Evolutionary conservation across 2,888 invertebrate genomes (phyloP).

Genomic region (Athalia rosae): DNA sequence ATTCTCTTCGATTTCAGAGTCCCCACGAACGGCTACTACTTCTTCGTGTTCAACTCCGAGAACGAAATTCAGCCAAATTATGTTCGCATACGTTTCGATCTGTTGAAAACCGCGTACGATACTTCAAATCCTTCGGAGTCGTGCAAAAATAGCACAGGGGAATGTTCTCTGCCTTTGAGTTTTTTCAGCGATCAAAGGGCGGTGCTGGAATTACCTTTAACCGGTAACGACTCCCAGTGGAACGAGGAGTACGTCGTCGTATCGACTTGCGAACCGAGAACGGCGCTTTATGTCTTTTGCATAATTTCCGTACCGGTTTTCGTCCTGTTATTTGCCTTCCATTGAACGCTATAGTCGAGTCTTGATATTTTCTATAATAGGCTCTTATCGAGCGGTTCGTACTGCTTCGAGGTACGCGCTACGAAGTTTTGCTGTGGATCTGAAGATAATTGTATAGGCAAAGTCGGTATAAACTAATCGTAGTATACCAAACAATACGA

Average conservation of each 20-base stretch:
- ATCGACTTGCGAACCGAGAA: conserved; percentile 85
- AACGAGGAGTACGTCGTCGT: conserved; percentile 85
- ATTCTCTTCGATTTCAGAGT: conserved; percentile 74
- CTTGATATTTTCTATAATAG: not conserved
- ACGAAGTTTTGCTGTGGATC: too few species aligned
- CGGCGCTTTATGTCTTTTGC: conserved; percentile 81
- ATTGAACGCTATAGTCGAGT: conserved; percentile 72
- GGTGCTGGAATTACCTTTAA: conserved; percentile 81
- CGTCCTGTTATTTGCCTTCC: conserved; percentile 83
- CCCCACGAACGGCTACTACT: conserved; percentile 86
- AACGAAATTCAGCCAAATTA: conserved; percentile 85
- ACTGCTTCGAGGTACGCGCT: too few species aligned
- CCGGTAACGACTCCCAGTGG: conserved; percentile 80
- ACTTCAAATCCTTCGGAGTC: conserved; percentile 78
- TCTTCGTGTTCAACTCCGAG: conserved; percentile 89
- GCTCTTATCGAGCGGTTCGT: not conserved
- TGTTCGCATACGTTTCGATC: conserved; percentile 81
- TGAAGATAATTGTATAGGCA: too few species aligned
- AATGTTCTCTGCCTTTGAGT: conserved; percentile 80
- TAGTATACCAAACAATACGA: too few species aligned
- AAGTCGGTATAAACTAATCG: too few species aligned
- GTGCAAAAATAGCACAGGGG: conserved; percentile 79
- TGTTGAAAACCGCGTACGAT: conserved; percentile 84
- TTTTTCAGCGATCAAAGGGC: conserved; percentile 83
- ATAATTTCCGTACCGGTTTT: conserved; percentile 83